phyloP scores from a whole-genome alignment of 2,888 invertebrate genomes.

The Dinocampus coccinellae region DNA sequence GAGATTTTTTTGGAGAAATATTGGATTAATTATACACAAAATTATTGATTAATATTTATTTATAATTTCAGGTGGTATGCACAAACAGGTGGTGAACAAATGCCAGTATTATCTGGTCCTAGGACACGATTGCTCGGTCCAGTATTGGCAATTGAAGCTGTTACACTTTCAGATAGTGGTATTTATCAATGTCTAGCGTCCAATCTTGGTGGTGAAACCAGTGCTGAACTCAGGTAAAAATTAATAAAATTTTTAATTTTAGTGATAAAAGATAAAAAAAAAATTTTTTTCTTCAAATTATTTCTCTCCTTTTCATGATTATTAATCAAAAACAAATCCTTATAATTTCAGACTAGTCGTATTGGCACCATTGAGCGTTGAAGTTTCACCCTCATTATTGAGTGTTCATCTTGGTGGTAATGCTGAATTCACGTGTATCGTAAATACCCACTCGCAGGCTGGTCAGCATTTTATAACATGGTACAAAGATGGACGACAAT shows the following conservation, averaged over 20 bases:
- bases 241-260: too few species aligned
- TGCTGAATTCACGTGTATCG: slow-evolving; percentile 76
- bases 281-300: neutral
- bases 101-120: slow-evolving; percentile 76
- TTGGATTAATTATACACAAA: too few species aligned
- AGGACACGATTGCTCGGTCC: slow-evolving; percentile 78
- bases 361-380: slow-evolving; percentile 77
- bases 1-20: too few species aligned
- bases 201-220: slow-evolving; percentile 80
- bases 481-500: slow-evolving; percentile 79
- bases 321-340: too few species aligned
- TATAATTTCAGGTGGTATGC: slow-evolving; percentile 75
- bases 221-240: slow-evolving; percentile 74
- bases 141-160: slow-evolving; percentile 79
- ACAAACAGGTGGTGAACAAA: slow-evolving; percentile 76
- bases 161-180: slow-evolving; percentile 79
- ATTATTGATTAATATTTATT: neutral
- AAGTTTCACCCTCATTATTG: slow-evolving; percentile 76
- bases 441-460: slow-evolving; percentile 68
- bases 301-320: neutral
- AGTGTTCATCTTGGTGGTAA: slow-evolving; percentile 82
- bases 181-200: slow-evolving; percentile 78
- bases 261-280: too few species aligned
- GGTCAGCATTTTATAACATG: slow-evolving; percentile 74
- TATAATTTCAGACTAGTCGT: slow-evolving; percentile 71